A percentile compares a stretch with the other conserved stretches of the same genome.
These are phyloP conservation scores for Etheostoma spectabile DNA, from an alignment of 2,113 vertebrate genomes.

Conservation along the genomic window DNA sequence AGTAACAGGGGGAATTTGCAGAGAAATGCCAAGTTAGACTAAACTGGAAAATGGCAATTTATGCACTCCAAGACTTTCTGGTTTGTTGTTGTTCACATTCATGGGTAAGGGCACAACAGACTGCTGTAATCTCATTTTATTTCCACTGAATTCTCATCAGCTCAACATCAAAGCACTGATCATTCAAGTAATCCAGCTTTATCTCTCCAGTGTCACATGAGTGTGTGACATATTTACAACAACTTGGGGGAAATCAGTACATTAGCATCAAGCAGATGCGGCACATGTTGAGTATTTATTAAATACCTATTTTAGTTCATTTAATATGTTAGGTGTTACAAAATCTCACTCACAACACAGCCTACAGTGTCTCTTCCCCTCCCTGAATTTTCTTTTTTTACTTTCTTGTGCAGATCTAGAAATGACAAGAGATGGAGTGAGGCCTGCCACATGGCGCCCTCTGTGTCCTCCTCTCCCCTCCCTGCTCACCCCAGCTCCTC, in stretches of 20 bases:
- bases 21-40: neutral
- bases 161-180: neutral
- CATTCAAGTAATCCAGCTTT: neutral
- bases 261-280: neutral
- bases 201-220: neutral
- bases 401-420: slow-evolving; percentile 57
- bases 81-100: neutral
- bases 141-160: neutral
- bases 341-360: slow-evolving; percentile 7
- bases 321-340: slow-evolving; percentile 22
- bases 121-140: neutral
- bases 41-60: neutral
- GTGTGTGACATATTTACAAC: slow-evolving; percentile 3
- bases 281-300: neutral
- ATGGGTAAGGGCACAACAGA: neutral
- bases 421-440: slow-evolving; percentile 63
- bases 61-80: neutral
- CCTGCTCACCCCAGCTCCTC: slow-evolving; percentile 76
- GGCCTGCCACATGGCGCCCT: slow-evolving; percentile 63
- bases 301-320: slow-evolving; percentile 17
- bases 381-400: neutral
- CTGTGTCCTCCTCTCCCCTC: slow-evolving; percentile 63
- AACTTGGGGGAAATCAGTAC: neutral
- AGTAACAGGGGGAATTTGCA: neutral
- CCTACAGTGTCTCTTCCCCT: slow-evolving; percentile 7